A percentile compares a stretch with the other conserved stretches of the same genome.
Evolutionary conservation across 1,140 invertebrate species (phyloP).

Genomic region (Thereuonema tuberculata): DNA sequence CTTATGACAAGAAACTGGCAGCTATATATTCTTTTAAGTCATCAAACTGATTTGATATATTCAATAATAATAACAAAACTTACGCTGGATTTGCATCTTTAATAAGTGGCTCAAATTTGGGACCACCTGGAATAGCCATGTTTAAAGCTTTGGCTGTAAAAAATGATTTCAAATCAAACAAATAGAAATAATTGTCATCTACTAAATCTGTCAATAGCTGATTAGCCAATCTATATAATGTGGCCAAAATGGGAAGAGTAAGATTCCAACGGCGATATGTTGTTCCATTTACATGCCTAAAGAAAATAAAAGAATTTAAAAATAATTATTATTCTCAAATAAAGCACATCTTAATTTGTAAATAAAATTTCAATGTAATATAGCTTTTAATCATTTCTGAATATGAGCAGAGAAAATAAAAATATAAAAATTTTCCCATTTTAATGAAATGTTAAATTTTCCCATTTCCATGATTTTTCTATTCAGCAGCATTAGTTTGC

Average conservation of each 20-base stretch:
- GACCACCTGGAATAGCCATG: constrained; percentile 99
- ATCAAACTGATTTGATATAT: not conserved
- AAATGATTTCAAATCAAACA: constrained; percentile 98
- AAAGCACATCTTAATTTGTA: not conserved
- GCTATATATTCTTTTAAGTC: not conserved
- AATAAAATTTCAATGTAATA: too few relatives aligned
- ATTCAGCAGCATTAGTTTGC: too few relatives aligned
- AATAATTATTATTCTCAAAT: constrained; percentile 6
- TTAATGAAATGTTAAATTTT: too few relatives aligned
- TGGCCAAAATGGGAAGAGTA: constrained; percentile 90
- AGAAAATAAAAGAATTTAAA: constrained; percentile 21
- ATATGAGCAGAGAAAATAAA: too few relatives aligned
- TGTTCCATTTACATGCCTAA: constrained; percentile 87
- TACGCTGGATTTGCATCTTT: constrained; percentile 91
- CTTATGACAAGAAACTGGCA: too few relatives aligned
- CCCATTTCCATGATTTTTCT: too few relatives aligned
- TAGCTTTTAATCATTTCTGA: too few relatives aligned
- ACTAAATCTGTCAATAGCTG: constrained; percentile 96
- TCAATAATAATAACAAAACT: constrained; percentile 23
- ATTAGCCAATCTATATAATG: constrained; percentile 91
- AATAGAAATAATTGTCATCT: constrained; percentile 97
- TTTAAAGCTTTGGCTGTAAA: constrained; percentile 99
- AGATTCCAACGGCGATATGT: constrained; percentile 96
- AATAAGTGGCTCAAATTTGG: constrained; percentile 97
- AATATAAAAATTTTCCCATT: too few relatives aligned